phyloP scores from a whole-genome alignment of 2,113 vertebrate species.

The Tringa solitaria region DNA sequence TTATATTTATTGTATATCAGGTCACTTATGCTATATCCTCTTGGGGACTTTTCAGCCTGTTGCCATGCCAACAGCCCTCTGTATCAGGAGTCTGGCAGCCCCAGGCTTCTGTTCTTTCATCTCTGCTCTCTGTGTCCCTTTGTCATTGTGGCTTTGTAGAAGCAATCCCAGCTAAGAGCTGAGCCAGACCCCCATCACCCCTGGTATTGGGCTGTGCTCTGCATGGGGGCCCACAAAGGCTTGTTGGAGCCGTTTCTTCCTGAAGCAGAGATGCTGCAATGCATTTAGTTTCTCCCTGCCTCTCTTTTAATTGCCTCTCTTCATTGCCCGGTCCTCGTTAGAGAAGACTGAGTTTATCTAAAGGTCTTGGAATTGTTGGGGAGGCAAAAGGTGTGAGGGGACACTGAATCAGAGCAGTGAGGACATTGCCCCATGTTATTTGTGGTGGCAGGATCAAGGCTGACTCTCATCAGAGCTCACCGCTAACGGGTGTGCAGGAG shows the following conservation, averaged over 20 bases:
- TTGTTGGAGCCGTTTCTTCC: background rate
- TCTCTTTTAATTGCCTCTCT: background rate
- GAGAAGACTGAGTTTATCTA: background rate
- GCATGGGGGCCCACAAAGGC: background rate
- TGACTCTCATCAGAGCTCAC: background rate
- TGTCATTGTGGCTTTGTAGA: background rate
- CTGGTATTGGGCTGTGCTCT: background rate
- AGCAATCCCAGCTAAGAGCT: background rate
- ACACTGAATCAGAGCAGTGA: background rate
- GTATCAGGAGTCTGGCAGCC: background rate
- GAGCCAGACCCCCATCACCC: background rate
- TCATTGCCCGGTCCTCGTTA: background rate
- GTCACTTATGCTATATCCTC: background rate
- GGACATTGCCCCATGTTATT: rapidly evolving
- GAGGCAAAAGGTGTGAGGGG: background rate
- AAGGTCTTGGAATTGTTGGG: background rate
- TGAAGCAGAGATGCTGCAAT: background rate
- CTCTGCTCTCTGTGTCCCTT: background rate
- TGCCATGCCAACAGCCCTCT: background rate
- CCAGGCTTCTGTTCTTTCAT: background rate
- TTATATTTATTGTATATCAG: background rate
- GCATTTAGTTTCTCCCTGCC: background rate
- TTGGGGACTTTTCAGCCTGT: background rate
- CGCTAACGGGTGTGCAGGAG: background rate
- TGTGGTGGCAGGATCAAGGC: background rate